Conservation (phyloP, 2,113 vertebrate species). For the Pachyramphus minor region DNA sequence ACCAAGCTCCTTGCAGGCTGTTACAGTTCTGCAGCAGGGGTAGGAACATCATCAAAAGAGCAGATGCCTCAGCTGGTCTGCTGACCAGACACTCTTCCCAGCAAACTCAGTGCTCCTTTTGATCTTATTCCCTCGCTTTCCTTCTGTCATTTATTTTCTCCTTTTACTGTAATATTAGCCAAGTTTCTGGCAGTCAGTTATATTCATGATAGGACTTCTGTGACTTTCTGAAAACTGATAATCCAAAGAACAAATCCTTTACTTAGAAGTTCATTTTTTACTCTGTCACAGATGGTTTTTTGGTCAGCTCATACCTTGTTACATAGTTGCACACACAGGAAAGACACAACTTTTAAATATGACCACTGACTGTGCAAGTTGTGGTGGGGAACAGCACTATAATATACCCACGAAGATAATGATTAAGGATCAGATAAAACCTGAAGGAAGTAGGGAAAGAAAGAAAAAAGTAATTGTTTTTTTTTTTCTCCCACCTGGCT, state of each 20-base stretch:
- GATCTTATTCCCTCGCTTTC: not conserved
- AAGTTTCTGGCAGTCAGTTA: not conserved
- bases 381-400: not conserved
- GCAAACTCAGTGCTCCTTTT: not conserved
- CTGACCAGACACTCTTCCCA: not conserved
- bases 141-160: not conserved
- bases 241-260: not conserved
- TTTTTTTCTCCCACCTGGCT: rapidly evolving
- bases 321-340: not conserved
- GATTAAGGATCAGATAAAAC: not conserved
- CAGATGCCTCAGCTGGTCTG: not conserved
- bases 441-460: not conserved
- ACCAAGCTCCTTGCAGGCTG: not conserved
- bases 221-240: not conserved
- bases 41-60: not conserved
- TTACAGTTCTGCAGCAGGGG: not conserved
- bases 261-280: not conserved
- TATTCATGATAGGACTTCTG: not conserved
- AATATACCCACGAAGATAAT: not conserved
- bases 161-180: not conserved
- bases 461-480: not conserved
- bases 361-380: not conserved
- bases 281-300: not conserved
- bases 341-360: not conserved
- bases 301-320: not conserved